Base-by-base conservation (phyloP, 1,140 invertebrate species). In the Lordiphosa collinella region DNA sequence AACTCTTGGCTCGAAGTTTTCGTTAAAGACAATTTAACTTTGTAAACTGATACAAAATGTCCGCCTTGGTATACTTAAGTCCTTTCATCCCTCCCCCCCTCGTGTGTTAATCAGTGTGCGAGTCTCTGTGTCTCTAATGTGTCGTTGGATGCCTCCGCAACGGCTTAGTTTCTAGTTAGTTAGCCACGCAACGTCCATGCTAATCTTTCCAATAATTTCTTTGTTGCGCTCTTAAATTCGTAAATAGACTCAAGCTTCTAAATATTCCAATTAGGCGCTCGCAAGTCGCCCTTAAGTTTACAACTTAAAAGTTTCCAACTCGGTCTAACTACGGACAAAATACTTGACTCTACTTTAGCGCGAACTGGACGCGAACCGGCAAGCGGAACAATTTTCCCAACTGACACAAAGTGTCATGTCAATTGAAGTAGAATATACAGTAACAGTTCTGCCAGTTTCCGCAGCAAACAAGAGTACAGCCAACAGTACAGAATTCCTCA, bases 21-120 rank as follows among this genome's bases (percentile, higher is more conserved):
- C 79, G 78, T 84, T 84, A 62, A 73, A 84, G 78, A 84, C 78
- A 84, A 84, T 84, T 84, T 84, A 84, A 84, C 78, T 84, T 84
- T 84, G 78, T 73, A 84, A 84, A 84, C 78, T 84, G 78, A 78
- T 84, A 82, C 76, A 82, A 82, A 82, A 68, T 82, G 78, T 84
- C 72, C 76, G 78, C 67, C 75, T 54, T 59, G 75, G 75, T 70
- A 58, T 80, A 69, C 75, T 79, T 74, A 80, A 66, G 75, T 68
- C 65, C 40, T 69, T 69, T 64, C 59, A 69, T 51, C 54, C 66
- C 10, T n/a, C 31, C 57, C 46, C 7, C 36, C 12, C 34, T 53
- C 38, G 22, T 36, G 13, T 70, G 71, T 82, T 82, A 80, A 80
- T 82, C 76, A 80, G 78, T 60, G 66, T 47, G 64, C 53, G 54